These are phyloP conservation scores for Ancistrus triradiatus DNA, from an alignment of 2,113 vertebrate genomes.

Conservation along the genomic window DNA sequence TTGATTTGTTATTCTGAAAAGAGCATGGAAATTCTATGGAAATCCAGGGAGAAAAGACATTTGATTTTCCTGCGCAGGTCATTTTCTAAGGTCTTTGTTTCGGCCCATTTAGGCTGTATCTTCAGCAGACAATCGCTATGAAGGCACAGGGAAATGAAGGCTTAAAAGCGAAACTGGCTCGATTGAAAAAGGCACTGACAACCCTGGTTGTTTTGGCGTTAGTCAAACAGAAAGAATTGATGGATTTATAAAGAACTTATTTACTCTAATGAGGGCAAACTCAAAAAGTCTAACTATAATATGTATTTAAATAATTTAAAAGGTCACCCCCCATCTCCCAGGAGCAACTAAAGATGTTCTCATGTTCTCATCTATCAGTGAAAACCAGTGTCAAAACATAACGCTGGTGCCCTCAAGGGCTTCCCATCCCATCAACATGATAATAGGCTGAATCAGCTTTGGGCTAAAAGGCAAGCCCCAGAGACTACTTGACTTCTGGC, in stretches of 20 bases:
- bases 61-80: constrained; percentile 47
- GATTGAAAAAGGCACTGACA: neutral
- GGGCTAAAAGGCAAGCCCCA: constrained; percentile 71
- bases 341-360: too few species aligned
- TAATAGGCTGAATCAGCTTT: constrained; percentile 46
- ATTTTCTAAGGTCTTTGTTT: constrained; percentile 45
- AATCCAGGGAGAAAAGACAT: constrained; percentile 38
- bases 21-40: constrained; percentile 74
- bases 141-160: constrained; percentile 24
- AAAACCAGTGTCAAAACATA: constrained; percentile 42
- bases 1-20: constrained; percentile 71
- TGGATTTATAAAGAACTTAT: too few species aligned
- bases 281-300: too few species aligned
- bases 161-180: neutral
- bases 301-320: too few species aligned
- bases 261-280: too few species aligned
- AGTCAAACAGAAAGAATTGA: constrained; percentile 12
- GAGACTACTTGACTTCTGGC: constrained; percentile 81
- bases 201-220: neutral
- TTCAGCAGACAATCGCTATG: constrained; percentile 17
- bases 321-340: too few species aligned
- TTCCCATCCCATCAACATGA: constrained; percentile 16
- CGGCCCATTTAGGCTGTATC: constrained; percentile 38
- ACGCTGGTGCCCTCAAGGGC: constrained; percentile 41
- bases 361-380: constrained; percentile 25